Evolutionary conservation across 1,140 invertebrate species (phyloP).

Genomic region (Ruditapes philippinarum): DNA sequence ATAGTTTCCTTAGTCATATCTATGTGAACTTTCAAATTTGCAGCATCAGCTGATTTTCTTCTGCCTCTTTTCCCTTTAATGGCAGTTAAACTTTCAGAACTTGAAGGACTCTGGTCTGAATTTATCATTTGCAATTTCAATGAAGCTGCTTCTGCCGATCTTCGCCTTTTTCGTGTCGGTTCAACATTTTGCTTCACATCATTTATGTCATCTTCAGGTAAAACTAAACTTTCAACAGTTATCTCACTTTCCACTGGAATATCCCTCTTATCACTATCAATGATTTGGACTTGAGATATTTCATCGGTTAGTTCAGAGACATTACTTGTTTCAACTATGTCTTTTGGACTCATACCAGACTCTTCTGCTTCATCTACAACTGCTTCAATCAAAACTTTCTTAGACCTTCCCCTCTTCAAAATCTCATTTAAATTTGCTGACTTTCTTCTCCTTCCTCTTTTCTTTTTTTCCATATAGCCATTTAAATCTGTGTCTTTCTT

Average conservation of each 20-base stretch:
- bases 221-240: background rate
- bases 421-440: background rate
- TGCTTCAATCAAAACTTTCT: background rate
- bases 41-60: constrained; percentile 22
- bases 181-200: background rate
- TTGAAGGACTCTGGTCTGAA: background rate
- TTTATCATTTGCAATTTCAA: constrained; percentile 13
- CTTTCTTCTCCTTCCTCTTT: constrained; percentile 10
- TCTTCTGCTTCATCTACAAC: background rate
- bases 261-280: background rate
- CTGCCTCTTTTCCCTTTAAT: background rate
- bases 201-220: background rate
- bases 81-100: background rate
- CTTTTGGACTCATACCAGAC: background rate
- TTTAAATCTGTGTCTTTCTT: background rate
- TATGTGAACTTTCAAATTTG: background rate
- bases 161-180: background rate
- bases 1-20: background rate
- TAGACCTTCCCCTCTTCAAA: background rate
- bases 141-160: background rate
- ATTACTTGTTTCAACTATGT: background rate
- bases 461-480: background rate
- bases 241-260: background rate
- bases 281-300: background rate
- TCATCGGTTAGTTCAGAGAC: background rate